phyloP scores from a whole-genome alignment of 2,797 vertebrate genomes.

The Phalloptychus januarius region DNA sequence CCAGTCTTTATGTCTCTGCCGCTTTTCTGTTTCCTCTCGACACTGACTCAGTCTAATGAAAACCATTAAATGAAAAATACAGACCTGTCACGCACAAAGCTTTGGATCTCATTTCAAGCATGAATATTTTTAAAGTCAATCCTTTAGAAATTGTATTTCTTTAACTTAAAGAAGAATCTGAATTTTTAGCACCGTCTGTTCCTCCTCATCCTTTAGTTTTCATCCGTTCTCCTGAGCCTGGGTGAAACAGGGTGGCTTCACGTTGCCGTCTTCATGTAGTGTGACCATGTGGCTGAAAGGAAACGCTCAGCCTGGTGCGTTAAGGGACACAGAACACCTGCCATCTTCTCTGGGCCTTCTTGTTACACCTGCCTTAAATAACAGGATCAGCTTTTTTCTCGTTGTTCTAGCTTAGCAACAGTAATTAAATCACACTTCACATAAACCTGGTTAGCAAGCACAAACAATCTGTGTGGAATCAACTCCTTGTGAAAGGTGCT shows the following conservation, averaged over 20 bases:
- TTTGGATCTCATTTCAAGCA: constrained; percentile 54
- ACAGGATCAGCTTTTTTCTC: background rate
- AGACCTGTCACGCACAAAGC: constrained; percentile 31
- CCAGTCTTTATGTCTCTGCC: background rate
- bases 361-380: background rate
- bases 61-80: constrained; percentile 34
- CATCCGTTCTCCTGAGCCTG: constrained; percentile 55
- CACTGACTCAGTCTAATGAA: constrained; percentile 53
- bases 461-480: constrained; percentile 17
- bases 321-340: constrained; percentile 27
- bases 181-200: constrained; percentile 32
- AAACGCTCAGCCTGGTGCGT: constrained; percentile 17
- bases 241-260: constrained; percentile 56
- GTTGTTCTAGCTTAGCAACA: constrained; percentile 1
- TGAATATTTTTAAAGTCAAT: constrained; percentile 53
- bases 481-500: constrained; percentile 12
- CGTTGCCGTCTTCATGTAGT: constrained; percentile 36
- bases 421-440: constrained; percentile 17
- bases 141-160: constrained; percentile 11
- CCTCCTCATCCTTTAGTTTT: constrained; percentile 28
- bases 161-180: constrained; percentile 1
- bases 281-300: constrained; percentile 46
- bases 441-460: constrained; percentile 1
- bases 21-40: constrained; percentile 22
- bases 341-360: background rate